Conservation (phyloP, 2,113 vertebrate species). For the Pagrus major region DNA sequence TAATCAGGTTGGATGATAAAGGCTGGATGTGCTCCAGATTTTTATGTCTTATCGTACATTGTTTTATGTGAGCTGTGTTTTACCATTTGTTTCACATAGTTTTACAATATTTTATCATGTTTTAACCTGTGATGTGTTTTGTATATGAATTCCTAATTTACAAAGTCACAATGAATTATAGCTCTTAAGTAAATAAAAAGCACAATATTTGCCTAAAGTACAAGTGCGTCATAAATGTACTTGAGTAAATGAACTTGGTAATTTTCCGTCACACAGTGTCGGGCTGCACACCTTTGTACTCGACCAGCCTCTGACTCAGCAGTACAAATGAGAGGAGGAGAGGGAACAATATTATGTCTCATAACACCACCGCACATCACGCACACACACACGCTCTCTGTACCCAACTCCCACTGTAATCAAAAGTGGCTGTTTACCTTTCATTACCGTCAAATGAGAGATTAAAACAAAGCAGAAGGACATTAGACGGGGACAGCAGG, state of each 20-base stretch:
- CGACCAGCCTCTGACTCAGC: constrained; percentile 81
- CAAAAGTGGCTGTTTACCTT: constrained; percentile 83
- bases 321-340: constrained; percentile 71
- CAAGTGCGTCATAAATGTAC: not conserved
- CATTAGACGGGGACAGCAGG: not conserved
- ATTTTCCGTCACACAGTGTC: constrained; percentile 37
- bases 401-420: constrained; percentile 77
- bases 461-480: constrained; percentile 58
- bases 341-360: constrained; percentile 86
- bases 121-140: not conserved
- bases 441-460: constrained; percentile 79
- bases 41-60: not conserved
- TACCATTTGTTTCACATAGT: not conserved
- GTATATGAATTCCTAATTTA: not conserved
- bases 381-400: constrained; percentile 51
- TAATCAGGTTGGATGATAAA: not conserved
- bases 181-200: not conserved
- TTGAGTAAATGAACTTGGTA: constrained; percentile 10
- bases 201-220: not conserved
- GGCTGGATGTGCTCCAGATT: not conserved
- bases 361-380: constrained; percentile 76
- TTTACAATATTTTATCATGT: not conserved
- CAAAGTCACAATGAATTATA: not conserved
- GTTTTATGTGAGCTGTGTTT: constrained; percentile 8
- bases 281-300: constrained; percentile 57